Evolutionary conservation across 2,888 invertebrate species (phyloP), one percentile per base, ranked within the genome.

Genomic region (Clivina fossor): DNA sequence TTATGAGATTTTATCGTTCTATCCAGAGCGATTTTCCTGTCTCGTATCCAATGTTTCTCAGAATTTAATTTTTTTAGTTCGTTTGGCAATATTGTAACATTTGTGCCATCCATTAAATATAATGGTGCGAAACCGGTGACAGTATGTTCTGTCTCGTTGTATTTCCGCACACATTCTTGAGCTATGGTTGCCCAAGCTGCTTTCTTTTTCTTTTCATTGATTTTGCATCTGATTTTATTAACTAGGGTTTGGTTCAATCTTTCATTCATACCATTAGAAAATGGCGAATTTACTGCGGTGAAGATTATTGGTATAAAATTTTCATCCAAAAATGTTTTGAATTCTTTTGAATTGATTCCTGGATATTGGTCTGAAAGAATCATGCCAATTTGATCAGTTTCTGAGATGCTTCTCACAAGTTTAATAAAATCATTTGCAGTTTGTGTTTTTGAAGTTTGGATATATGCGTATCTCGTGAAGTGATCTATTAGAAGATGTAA

Each of bases 361-460:
- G 65, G 62, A 48, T 67, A 68, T 63, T 68, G 68, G 53, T 68
- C 67, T 11, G 65, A 48, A 4, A 69, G 49, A n/a, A 68, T 40
- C 32, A 59, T 64, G 15, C 46, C 59, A 49, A 68, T 66, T 16
- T 62, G 44, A 16, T 63, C 28, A 8, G 18, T 41, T 60, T 65
- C 35, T 54, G 30, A n/a, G 13, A 61, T 49, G 1, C 57, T 63
- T 37, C 60, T 33, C n/a, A 62, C 43, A 20, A 65, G 44, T 55
- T 63, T 64, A 22, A 67, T 62, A 26, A 67, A 66, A 50, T 66
- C 63, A 9, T 58, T 59, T 18, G 65, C 60, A 19, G 9, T 53
- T 61, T 68, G 63, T n/a, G 60, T 61, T 47, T 60, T 63, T 40
- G 64, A 66, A 18, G 65, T 65, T 24, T 47, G 22, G 48, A 65